Base-by-base conservation (phyloP, 2,113 vertebrate genomes). In the Hippolais icterina region DNA sequence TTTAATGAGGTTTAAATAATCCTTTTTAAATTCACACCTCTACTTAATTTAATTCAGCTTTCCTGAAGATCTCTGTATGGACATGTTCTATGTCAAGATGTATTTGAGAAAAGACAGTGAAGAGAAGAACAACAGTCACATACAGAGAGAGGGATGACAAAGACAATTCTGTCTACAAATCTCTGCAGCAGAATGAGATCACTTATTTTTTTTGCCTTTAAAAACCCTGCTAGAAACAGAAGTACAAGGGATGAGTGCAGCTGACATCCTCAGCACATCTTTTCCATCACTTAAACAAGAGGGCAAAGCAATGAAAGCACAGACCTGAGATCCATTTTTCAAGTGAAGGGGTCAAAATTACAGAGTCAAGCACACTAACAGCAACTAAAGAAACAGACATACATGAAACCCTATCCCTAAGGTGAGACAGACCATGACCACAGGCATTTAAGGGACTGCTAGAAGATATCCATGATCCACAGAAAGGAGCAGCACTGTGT, bases 1-100 rank as follows among this genome's bases (percentile, higher is more conserved):
- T 79, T 96, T 96, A 95, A 97, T 92, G 93, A 92, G 74, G 89
- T 97, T 95, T 95, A 96, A 94, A 87, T 92, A 97, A 96, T 93
- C 95, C 87, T 69, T 68, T 94, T 94, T 82, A 87, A 93, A 89
- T 91, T 89, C 91, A 93, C 94, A 95, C 94, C 87, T 96, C 89
- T 14, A 82, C 33, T 89, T 90, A 95, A 95, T 90, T 86, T 74
- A 88, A 95, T 91, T 92, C 76, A 78, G 37, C 86, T 89, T 93
- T 95, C 56, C 44, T 15, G 5, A 90, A 35, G 49, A 81, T 77
- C 50, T 39, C 21, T 83, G 89, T 46, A 77, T 15, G 24, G 76
- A 56, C 80, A 94, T 35, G 80, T 56, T 83, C 65, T 60, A 18
- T 11, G 53, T 64, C 77, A 95, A 85, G 39, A 64, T 0, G 0